These are phyloP conservation scores for Halocaridina rubra DNA, from an alignment of 2,888 invertebrate genomes.

Conservation along the genomic window DNA sequence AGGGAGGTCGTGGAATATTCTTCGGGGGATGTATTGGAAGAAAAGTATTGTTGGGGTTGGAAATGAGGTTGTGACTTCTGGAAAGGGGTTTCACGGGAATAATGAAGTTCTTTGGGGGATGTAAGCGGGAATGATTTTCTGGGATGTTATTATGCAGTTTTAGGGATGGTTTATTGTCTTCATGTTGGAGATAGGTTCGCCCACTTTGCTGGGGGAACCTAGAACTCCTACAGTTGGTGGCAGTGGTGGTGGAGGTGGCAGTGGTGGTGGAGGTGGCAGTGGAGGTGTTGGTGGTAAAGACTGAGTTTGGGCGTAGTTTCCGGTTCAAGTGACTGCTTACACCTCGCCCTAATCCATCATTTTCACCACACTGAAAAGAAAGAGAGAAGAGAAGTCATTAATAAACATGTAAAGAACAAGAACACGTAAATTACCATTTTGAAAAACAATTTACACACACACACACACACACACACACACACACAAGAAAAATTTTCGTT, in stretches of 20 bases:
- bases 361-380: constrained; percentile 43
- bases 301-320: neutral
- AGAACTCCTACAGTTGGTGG: constrained; percentile 27
- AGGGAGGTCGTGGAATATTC: no score
- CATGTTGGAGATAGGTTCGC: constrained; percentile 30
- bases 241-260: constrained; percentile 2
- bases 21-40: neutral
- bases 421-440: no score
- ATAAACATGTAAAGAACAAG: neutral
- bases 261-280: constrained; percentile 12
- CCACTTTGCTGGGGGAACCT: constrained; percentile 7
- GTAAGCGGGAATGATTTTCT: neutral
- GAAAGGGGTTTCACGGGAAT: neutral
- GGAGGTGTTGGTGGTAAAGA: neutral
- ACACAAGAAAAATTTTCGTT: no score
- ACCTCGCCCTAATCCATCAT: constrained; percentile 40
- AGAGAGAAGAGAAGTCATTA: neutral
- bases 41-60: neutral
- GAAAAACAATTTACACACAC: no score
- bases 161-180: constrained; percentile 19
- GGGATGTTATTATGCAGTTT: neutral
- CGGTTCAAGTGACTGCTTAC: neutral
- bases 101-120: neutral
- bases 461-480: no score
- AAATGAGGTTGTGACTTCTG: neutral